Percentiles rank a stretch among this genome's conserved stretches.
Evolutionary conservation across 2,888 invertebrate species (phyloP).

Genomic region (Pandemis heparana): DNA sequence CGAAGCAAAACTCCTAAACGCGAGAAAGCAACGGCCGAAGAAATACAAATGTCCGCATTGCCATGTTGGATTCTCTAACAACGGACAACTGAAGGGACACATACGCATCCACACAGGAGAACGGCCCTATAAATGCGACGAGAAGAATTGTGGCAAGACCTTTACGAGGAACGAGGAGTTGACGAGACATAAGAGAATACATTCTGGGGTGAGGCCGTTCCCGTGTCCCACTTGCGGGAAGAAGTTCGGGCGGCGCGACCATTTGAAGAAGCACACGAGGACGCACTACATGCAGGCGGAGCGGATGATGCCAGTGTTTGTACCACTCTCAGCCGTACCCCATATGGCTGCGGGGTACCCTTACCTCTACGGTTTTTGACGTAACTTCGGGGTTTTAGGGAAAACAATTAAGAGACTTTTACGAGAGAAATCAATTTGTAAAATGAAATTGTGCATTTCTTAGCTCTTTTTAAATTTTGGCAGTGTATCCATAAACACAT

Average conservation of each 20-base stretch:
- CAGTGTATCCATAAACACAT: too few species aligned
- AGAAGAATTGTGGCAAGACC: conserved; percentile 93
- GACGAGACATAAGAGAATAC: conserved; percentile 96
- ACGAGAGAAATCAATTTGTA: not conserved
- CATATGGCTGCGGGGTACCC: conserved; percentile 70
- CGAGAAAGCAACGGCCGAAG: conserved; percentile 93
- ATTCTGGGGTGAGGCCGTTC: conserved; percentile 94
- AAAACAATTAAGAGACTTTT: not conserved
- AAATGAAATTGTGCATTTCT: too few species aligned
- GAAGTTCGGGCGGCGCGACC: conserved; percentile 96
- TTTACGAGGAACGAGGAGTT: conserved; percentile 97
- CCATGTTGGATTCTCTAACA: conserved; percentile 96
- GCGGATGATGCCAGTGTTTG: conserved; percentile 86
- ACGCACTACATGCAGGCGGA: conserved; percentile 90
- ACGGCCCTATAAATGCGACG: conserved; percentile 94
- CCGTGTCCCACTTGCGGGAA: conserved; percentile 96
- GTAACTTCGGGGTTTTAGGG: not conserved
- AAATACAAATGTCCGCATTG: conserved; percentile 97
- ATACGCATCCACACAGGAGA: conserved; percentile 97
- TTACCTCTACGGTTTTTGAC: conserved; percentile 86
- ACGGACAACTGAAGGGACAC: conserved; percentile 96
- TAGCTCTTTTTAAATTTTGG: too few species aligned
- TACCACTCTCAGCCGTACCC: conserved; percentile 84
- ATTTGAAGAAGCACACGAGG: conserved; percentile 96
- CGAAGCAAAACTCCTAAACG: conserved; percentile 87